Evolutionary conservation across 1,140 invertebrate species (phyloP).

Genomic region (Delia radicum): DNA sequence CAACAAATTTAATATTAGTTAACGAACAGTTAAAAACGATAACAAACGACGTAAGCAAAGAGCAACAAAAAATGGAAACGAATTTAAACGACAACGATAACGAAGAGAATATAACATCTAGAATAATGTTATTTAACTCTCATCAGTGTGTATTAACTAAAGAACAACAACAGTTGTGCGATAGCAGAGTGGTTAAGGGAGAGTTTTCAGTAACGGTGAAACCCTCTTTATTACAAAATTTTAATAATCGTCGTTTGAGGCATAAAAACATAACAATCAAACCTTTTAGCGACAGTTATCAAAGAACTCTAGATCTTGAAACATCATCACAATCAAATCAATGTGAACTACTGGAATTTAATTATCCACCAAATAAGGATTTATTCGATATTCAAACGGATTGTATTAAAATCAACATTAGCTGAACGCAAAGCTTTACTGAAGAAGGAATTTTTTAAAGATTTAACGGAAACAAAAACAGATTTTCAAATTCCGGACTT

Average conservation of each 20-base stretch:
- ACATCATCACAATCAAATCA: conserved; percentile 2
- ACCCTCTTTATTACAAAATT: conserved; percentile 3
- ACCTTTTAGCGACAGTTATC: conserved; percentile 30
- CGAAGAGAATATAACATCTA: too few relatives aligned
- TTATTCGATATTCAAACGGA: background rate
- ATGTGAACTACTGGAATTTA: conserved; percentile 27
- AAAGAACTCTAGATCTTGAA: conserved; percentile 8
- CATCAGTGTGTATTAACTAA: background rate
- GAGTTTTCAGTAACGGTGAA: conserved; percentile 4
- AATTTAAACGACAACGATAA: too few relatives aligned
- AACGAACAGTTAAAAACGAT: too few relatives aligned
- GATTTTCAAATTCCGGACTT: background rate
- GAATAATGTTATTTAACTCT: too few relatives aligned
- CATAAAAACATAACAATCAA: conserved; percentile 31
- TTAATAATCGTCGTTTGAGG: background rate
- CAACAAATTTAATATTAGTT: background rate
- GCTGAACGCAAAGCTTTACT: conserved; percentile 28
- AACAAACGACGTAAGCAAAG: too few relatives aligned
- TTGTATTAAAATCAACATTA: background rate
- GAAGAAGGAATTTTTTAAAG: conserved; percentile 27
- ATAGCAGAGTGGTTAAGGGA: background rate
- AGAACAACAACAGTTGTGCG: background rate
- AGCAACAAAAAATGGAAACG: background rate
- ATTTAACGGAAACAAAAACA: conserved; percentile 15
- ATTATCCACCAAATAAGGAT: background rate